Evolutionary conservation across 2,888 invertebrate species (phyloP).

Genomic region (Leucoptera coffeella): DNA sequence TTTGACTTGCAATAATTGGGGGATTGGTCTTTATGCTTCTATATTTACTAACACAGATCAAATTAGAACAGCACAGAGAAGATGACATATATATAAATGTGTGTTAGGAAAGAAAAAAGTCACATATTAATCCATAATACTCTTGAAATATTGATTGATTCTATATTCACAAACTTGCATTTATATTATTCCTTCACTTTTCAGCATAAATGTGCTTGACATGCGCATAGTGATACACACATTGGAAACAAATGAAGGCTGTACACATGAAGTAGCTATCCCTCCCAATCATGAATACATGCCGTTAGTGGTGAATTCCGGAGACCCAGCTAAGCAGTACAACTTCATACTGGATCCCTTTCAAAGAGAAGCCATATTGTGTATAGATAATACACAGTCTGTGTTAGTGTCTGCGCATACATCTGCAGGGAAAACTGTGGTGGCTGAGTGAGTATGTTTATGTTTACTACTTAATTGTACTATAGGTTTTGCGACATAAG

Average conservation of each 20-base stretch:
- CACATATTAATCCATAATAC: too few species aligned
- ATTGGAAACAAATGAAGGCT: slow-evolving; percentile 85
- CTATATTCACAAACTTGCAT: too few species aligned
- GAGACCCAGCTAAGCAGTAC: slow-evolving; percentile 85
- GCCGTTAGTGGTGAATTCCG: slow-evolving; percentile 46
- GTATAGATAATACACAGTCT: slow-evolving; percentile 96
- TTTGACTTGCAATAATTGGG: too few species aligned
- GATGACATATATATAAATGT: too few species aligned
- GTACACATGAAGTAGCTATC: slow-evolving; percentile 93
- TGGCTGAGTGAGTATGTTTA: slow-evolving; percentile 89
- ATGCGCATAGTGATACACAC: slow-evolving; percentile 83
- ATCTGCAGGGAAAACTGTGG: slow-evolving; percentile 98
- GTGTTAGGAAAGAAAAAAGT: too few species aligned
- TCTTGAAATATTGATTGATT: too few species aligned
- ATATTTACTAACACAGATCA: too few species aligned
- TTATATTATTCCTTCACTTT: slow-evolving; percentile 10
- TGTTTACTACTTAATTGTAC: too few species aligned
- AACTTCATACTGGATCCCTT: slow-evolving; percentile 95
- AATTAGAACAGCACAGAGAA: too few species aligned
- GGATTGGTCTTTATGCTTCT: too few species aligned
- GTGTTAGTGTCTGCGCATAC: slow-evolving; percentile 99
- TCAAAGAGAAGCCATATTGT: slow-evolving; percentile 93
- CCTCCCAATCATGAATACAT: slow-evolving; percentile 82
- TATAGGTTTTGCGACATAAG: too few species aligned
- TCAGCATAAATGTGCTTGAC: slow-evolving; percentile 66